Evolutionary conservation across 35 echinoderm and acorn worm genomes (phyloP), one percentile per base, ranked within the genome.

Genomic region (Apostichopus californicus): DNA sequence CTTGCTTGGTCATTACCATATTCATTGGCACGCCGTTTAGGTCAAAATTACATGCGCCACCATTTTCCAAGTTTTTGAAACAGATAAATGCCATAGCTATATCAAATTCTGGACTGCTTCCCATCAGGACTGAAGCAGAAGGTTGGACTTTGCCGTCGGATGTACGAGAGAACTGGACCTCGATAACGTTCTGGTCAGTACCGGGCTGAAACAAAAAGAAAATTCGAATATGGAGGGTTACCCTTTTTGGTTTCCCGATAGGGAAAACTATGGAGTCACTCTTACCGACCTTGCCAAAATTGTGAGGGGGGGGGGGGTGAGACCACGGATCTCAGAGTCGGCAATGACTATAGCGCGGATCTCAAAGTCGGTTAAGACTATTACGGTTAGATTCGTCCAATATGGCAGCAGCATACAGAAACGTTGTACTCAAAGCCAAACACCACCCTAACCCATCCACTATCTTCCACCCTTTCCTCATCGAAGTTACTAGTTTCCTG

Each of bases 61-160:
- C 28, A 82, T 34, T 82, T 12, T 10, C 80, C 46, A 34, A n/a
- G 80, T 82, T 82, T n/a, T 82, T 25, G 80, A 82, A 52, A n/a
- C 80, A 82, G n/a, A 57, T 8, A 26, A 12, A 78, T 9, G 9
- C 80, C 80, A 82, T 82, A 57, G 80, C 25, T 11, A 82, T 82
- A 26, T 82, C 22, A 57, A 82, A 82, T 26, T 82, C 26, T 53
- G 80, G 25, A 57, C 80, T 82, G 5, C 80, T 82, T 52, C 80
- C 80, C 80, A 82, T 57, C 80, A 82, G 18, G 8, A 82, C 80
- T 46, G 80, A 82, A 6, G 80, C 80, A 46, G 77, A 22, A 6
- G 77, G 77, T 46, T 78, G 77, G 5, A 78, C 77, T 46, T 24
- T 24, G 17, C 77, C 77, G 17, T 78, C 77, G 4, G 20, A 24